Evolutionary conservation across 2,797 vertebrate species (phyloP).

Genomic region (Eospalax fontanierii): DNA sequence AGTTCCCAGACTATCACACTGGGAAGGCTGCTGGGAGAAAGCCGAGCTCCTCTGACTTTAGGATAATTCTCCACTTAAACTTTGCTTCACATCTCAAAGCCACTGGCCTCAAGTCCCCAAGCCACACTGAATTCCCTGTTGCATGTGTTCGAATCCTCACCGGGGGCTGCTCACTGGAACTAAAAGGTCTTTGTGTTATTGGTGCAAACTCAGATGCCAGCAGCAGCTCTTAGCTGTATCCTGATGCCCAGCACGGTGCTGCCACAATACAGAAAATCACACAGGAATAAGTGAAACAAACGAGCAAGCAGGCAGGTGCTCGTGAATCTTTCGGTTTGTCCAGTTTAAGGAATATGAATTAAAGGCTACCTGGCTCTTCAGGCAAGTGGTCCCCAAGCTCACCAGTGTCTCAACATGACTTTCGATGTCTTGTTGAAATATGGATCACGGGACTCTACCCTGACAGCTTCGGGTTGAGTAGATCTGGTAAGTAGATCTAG

Average conservation of each 20-base stretch:
- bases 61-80: not conserved
- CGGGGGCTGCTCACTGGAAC: not conserved
- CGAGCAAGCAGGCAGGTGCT: not conserved
- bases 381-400: not conserved
- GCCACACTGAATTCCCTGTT: not conserved
- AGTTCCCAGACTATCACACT: not conserved
- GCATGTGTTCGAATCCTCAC: not conserved
- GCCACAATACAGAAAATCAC: not conserved
- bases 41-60: not conserved
- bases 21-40: not conserved
- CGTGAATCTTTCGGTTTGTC: not conserved
- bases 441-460: not conserved
- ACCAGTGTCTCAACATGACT: not conserved
- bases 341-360: not conserved
- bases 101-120: not conserved
- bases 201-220: not conserved
- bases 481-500: not conserved
- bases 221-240: not conserved
- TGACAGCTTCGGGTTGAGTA: not conserved
- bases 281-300: constrained; percentile 17
- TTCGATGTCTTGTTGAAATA: not conserved
- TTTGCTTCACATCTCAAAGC: not conserved
- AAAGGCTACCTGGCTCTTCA: not conserved
- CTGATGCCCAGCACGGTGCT: not conserved
- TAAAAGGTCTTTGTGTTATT: not conserved